A percentile compares a stretch with the other conserved stretches of the same genome.
Conservation (phyloP, 2,888 invertebrate genomes). For the Unio delphinus region DNA sequence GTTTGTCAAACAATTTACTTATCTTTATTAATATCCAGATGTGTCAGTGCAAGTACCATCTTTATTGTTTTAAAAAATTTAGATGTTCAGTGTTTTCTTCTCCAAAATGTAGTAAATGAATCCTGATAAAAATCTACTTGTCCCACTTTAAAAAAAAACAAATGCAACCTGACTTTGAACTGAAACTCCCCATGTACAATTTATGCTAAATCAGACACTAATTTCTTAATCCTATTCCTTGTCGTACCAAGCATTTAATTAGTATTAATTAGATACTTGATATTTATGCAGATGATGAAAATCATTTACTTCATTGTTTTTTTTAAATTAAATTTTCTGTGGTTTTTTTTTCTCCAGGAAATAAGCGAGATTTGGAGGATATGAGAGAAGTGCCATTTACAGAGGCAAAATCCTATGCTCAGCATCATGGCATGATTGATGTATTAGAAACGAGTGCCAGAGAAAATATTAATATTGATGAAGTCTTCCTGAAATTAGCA, state of each 20-base stretch:
- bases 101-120: too few species aligned
- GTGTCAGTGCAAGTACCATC: too few species aligned
- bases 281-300: background rate
- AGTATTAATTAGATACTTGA: too few species aligned
- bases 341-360: slow-evolving; percentile 63
- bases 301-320: background rate
- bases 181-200: too few species aligned
- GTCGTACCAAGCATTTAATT: background rate
- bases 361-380: slow-evolving; percentile 63
- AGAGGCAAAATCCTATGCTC: slow-evolving; percentile 81
- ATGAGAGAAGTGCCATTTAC: slow-evolving; percentile 58
- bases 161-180: too few species aligned
- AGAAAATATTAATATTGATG: slow-evolving; percentile 67
- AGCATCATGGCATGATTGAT: slow-evolving; percentile 67
- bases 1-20: too few species aligned
- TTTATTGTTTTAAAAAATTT: too few species aligned
- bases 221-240: background rate
- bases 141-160: too few species aligned
- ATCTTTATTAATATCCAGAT: too few species aligned
- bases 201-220: too few species aligned
- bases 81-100: too few species aligned
- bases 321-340: background rate
- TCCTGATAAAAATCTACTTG: too few species aligned
- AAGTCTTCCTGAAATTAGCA: slow-evolving; percentile 64
- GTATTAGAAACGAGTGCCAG: slow-evolving; percentile 69